A percentile compares a stretch with the other conserved stretches of the same genome.
These are phyloP conservation scores for Drosophila ananassae DNA, from an alignment of 1,140 invertebrate species.

Conservation along the genomic window DNA sequence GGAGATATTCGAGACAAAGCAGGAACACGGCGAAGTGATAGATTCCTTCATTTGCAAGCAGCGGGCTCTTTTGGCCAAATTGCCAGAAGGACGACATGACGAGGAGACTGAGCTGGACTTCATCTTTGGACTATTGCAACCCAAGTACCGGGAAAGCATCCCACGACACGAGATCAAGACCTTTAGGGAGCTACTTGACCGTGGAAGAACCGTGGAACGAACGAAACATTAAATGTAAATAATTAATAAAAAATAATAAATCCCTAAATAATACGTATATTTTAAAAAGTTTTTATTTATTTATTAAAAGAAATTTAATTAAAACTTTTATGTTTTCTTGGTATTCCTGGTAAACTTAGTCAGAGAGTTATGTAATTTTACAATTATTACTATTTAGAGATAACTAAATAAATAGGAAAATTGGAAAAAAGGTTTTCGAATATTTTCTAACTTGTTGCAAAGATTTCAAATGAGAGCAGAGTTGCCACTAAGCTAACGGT, in stretches of 20 bases:
- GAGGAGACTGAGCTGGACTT: constrained; percentile 80
- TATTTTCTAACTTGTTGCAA: too few species aligned
- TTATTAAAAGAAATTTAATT: neutral
- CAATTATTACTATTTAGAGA: too few species aligned
- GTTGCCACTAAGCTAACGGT: too few species aligned
- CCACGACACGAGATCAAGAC: constrained; percentile 69
- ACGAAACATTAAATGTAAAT: constrained; percentile 22
- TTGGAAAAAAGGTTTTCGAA: too few species aligned
- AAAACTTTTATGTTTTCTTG: too few species aligned
- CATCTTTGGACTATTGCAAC: constrained; percentile 62
- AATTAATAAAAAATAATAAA: neutral
- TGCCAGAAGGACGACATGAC: constrained; percentile 73
- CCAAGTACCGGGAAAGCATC: constrained; percentile 69
- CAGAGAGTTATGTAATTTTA: too few species aligned
- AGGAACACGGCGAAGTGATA: constrained; percentile 45
- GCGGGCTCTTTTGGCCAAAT: constrained; percentile 69
- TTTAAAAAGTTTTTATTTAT: neutral
- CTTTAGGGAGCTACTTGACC: constrained; percentile 72
- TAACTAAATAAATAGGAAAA: too few species aligned
- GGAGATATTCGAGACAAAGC: constrained; percentile 74
- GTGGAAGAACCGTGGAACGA: constrained; percentile 61
- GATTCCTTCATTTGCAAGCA: constrained; percentile 77
- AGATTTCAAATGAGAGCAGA: too few species aligned
- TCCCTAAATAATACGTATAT: neutral
- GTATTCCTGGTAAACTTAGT: too few species aligned